Evolutionary conservation across 2,888 invertebrate genomes (phyloP).

Genomic region (Caenorhabditis sinica): DNA sequence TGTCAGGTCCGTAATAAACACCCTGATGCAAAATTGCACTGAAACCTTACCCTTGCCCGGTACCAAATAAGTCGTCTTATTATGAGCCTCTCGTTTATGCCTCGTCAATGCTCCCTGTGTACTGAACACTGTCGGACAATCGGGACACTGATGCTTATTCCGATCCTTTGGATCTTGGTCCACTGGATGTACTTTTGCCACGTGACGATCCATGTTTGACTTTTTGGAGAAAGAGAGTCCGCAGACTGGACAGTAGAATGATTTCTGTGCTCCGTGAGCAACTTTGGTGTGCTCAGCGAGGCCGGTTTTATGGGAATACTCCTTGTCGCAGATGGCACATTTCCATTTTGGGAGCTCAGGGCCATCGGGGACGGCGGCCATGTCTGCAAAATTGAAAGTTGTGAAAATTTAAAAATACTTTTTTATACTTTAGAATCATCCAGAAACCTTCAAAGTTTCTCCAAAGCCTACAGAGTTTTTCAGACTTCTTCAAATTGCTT

Average conservation of each 20-base stretch:
- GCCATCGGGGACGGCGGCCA: neutral
- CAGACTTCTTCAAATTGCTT: too few species aligned
- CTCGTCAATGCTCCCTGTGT: slow-evolving; percentile 31
- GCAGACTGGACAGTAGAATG: slow-evolving; percentile 60
- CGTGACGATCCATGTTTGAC: slow-evolving; percentile 66
- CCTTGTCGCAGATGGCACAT: slow-evolving; percentile 66
- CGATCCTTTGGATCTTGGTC: slow-evolving; percentile 51
- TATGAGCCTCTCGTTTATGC: slow-evolving; percentile 36
- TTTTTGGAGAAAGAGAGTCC: slow-evolving; percentile 63
- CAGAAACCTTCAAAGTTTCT: neutral
- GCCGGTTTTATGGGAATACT: slow-evolving; percentile 66
- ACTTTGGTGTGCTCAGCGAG: slow-evolving; percentile 61
- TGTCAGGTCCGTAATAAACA: too few species aligned
- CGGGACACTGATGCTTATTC: slow-evolving; percentile 62
- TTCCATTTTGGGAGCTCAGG: slow-evolving; percentile 47
- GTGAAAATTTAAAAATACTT: too few species aligned
- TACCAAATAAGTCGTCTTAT: neutral
- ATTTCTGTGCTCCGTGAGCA: slow-evolving; percentile 49
- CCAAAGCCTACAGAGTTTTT: too few species aligned
- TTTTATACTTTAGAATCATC: neutral
- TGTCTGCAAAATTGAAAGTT: slow-evolving; percentile 10
- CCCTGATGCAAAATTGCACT: too few species aligned
- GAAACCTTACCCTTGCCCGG: slow-evolving; percentile 14
- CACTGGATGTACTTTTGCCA: slow-evolving; percentile 64
- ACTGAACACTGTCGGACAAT: slow-evolving; percentile 58